These are phyloP conservation scores for Arge pagana DNA, from an alignment of 2,888 invertebrate species.

Conservation along the genomic window DNA sequence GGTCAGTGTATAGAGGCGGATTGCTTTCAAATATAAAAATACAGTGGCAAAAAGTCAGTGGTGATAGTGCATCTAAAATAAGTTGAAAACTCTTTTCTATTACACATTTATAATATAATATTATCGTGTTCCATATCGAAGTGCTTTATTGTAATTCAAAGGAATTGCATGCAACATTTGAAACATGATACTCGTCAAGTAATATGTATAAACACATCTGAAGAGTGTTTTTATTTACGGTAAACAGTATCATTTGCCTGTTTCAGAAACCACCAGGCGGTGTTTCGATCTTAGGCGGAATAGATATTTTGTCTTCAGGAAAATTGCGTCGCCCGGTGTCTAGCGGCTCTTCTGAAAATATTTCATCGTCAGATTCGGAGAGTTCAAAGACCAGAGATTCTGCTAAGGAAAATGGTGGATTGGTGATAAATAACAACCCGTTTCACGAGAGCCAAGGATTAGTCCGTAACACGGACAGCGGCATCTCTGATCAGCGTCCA, in stretches of 20 bases:
- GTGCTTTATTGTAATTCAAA: too few species aligned
- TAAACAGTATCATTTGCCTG: slow-evolving; percentile 26
- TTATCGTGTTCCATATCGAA: too few species aligned
- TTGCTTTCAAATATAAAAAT: slow-evolving; percentile 30
- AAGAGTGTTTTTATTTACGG: neutral
- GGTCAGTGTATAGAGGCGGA: neutral
- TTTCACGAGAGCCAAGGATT: neutral
- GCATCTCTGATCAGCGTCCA: slow-evolving; percentile 42
- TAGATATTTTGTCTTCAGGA: slow-evolving; percentile 40
- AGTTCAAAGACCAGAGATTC: slow-evolving; percentile 2
- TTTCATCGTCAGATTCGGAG: slow-evolving; percentile 30
- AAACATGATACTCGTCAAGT: neutral
- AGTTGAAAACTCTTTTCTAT: too few species aligned
- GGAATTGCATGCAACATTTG: too few species aligned
- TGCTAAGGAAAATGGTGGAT: too few species aligned
- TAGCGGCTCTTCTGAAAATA: slow-evolving; percentile 41
- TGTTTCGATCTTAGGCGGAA: slow-evolving; percentile 64
- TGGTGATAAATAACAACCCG: slow-evolving; percentile 1
- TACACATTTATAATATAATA: too few species aligned
- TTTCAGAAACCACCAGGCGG: slow-evolving; percentile 68
- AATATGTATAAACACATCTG: neutral
- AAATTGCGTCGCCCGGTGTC: slow-evolving; percentile 38
- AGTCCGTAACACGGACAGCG: slow-evolving; percentile 34
- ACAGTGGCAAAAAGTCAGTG: neutral
- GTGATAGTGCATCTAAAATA: too few species aligned